Percentiles rank a stretch among this genome's conserved stretches.
Conservation (phyloP, 2,113 vertebrate species). For the western clawed frog (Xenopus tropicalis) region UCB_Xtro_10.0 CM004450.2:112180501-112181000, state of each 20-base stretch:
- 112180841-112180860: constrained; percentile 16
- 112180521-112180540: no score
- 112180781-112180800: constrained; percentile 12
- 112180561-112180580: no score
- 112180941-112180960: constrained; percentile 40
- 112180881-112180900: constrained; percentile 20
- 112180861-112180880: constrained; percentile 20
- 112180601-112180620: no score
- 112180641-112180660: background rate
- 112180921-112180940: constrained; percentile 26
- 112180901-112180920: constrained; percentile 9
- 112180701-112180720: background rate
- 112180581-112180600: no score
- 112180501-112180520: no score
- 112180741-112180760: constrained; percentile 9
- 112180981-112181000: constrained; percentile 34
- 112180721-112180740: constrained; percentile 2
- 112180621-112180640: background rate
- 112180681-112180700: background rate
- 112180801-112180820: constrained; percentile 12
- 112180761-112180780: background rate
- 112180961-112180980: constrained; percentile 8
- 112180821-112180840: constrained; percentile 10
- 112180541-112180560: no score
- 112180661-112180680: background rate